These are phyloP conservation scores for Lepidothrix coronata DNA, from an alignment of 2,113 vertebrate genomes.

Conservation along the genomic window DNA sequence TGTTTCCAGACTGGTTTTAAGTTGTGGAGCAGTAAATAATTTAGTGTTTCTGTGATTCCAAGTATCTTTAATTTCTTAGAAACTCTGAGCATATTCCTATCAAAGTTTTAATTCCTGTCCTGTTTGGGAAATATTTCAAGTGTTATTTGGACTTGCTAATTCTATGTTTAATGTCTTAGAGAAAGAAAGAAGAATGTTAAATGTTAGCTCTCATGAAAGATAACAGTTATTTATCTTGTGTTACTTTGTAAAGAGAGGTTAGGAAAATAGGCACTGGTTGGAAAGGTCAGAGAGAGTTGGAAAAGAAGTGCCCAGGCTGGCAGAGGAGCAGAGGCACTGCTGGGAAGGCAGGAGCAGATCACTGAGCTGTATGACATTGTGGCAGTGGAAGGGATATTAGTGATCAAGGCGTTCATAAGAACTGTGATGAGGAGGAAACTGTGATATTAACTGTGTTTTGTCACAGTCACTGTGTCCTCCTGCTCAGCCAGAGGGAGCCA, in stretches of 20 bases:
- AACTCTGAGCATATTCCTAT: neutral
- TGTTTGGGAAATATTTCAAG: neutral
- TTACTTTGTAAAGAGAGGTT: neutral
- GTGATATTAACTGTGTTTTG: accelerated
- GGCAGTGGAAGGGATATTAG: neutral
- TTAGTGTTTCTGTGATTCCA: neutral
- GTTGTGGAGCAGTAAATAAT: neutral
- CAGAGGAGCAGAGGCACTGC: neutral
- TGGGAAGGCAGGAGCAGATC: neutral
- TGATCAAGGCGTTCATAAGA: neutral
- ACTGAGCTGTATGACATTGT: neutral
- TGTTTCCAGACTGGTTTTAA: neutral
- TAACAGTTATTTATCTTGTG: neutral
- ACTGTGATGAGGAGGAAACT: neutral
- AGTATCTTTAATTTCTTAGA: neutral
- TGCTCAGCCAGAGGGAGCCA: neutral
- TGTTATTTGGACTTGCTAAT: neutral
- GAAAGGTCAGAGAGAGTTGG: neutral
- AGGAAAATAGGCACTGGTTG: neutral
- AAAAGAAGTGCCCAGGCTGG: neutral
- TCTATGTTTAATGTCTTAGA: neutral
- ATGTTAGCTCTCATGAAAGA: neutral
- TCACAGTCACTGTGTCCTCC: accelerated
- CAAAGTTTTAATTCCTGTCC: neutral
- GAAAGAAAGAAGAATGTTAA: neutral